phyloP scores from a whole-genome alignment of 2,888 invertebrate genomes.

The Macaria notata region DNA sequence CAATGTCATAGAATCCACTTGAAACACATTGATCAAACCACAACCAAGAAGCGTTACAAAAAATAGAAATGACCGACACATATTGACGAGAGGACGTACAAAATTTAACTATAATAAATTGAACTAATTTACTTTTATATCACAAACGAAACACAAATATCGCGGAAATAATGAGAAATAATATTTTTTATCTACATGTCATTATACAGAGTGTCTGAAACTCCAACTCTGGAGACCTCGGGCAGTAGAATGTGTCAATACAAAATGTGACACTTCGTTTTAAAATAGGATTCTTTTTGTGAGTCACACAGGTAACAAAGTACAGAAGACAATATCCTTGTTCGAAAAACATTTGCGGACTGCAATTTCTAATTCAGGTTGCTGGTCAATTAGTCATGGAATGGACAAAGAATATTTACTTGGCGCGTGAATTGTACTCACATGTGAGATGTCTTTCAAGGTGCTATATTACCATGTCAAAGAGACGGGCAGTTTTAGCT shows the following conservation, averaged over 20 bases:
- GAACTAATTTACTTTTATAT: neutral
- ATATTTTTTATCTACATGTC: constrained; percentile 12
- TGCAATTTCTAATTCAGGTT: constrained; percentile 42
- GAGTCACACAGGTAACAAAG: constrained; percentile 51
- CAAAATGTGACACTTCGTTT: constrained; percentile 38
- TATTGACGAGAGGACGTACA: constrained; percentile 5
- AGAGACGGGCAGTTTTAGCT: neutral
- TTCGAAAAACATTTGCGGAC: constrained; percentile 17
- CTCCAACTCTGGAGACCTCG: constrained; percentile 34
- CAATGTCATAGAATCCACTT: constrained; percentile 54
- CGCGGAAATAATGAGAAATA: constrained; percentile 10
- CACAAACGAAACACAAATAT: neutral
- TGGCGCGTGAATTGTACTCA: constrained; percentile 2
- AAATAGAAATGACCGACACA: constrained; percentile 15
- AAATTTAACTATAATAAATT: constrained; percentile 7
- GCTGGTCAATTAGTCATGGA: constrained; percentile 51
- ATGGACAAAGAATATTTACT: constrained; percentile 37
- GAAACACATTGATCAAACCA: constrained; percentile 23
- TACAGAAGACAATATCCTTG: constrained; percentile 36
- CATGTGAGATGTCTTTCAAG: neutral
- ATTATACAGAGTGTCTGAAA: constrained; percentile 47
- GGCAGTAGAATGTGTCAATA: constrained; percentile 30
- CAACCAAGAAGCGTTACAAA: constrained; percentile 4
- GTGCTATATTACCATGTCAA: constrained; percentile 10
- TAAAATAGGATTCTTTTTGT: constrained; percentile 58